Conservation (phyloP, 1,140 invertebrate genomes). For the Megalopta genalis region DNA sequence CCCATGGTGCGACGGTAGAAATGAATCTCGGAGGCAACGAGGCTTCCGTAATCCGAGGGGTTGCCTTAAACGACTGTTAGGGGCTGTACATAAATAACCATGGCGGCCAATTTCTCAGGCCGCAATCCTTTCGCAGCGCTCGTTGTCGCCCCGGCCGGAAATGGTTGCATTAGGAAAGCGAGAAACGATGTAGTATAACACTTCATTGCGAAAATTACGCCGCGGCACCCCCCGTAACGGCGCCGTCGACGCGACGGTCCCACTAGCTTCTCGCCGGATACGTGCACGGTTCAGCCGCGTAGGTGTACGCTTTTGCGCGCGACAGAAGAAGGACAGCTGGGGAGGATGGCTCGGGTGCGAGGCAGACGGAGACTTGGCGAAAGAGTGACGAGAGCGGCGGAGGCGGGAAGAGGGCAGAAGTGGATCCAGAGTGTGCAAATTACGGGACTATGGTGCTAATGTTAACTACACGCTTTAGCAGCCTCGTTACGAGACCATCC, state of each 20-base stretch:
- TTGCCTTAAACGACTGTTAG: constrained; percentile 14
- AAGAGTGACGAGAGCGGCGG: too few relatives aligned
- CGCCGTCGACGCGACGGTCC: constrained; percentile 3
- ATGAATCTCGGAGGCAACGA: neutral
- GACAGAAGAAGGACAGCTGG: neutral
- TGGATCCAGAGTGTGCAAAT: constrained; percentile 70
- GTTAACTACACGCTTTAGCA: constrained; percentile 72
- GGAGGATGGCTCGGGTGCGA: neutral
- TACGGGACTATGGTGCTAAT: constrained; percentile 68
- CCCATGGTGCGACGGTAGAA: neutral
- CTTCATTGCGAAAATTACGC: constrained; percentile 71
- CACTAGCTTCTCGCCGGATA: constrained; percentile 21
- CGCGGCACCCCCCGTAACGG: constrained; percentile 52
- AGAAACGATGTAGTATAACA: constrained; percentile 61
- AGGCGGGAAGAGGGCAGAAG: constrained; percentile 10
- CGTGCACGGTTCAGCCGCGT: neutral
- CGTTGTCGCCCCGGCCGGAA: constrained; percentile 31
- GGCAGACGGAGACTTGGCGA: neutral
- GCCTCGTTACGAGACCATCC: constrained; percentile 46
- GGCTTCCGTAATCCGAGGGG: neutral
- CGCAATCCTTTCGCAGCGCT: constrained; percentile 32
- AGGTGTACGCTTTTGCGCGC: neutral
- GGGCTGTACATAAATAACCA: constrained; percentile 25
- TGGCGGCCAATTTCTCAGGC: constrained; percentile 30
- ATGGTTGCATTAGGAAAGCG: constrained; percentile 59